Conservation (phyloP, 2,797 vertebrate species). For the Loris lydekkerianus region DNA sequence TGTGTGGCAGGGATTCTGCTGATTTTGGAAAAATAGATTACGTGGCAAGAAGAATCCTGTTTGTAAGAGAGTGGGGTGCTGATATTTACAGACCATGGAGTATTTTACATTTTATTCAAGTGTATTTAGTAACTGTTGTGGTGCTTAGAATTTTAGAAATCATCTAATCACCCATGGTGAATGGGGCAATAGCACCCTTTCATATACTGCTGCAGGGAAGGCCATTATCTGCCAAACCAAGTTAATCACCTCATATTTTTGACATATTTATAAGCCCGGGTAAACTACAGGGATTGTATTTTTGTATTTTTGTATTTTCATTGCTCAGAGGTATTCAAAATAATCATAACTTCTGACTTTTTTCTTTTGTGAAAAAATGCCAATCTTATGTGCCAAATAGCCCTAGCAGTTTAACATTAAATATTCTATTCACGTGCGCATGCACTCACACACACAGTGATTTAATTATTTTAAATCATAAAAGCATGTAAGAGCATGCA, state of each 20-base stretch:
- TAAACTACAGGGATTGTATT: constrained; percentile 6
- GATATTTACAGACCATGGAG: neutral
- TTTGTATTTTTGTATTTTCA: constrained; percentile 58
- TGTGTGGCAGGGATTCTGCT: neutral
- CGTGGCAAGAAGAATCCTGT: neutral
- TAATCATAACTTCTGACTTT: constrained; percentile 18
- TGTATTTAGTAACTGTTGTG: constrained; percentile 9
- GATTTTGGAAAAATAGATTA: neutral
- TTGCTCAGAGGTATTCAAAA: neutral
- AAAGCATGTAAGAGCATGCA: neutral
- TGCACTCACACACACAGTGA: neutral
- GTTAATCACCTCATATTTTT: constrained; percentile 21
- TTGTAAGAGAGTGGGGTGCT: neutral
- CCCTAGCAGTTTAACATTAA: neutral
- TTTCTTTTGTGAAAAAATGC: neutral
- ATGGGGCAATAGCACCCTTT: neutral
- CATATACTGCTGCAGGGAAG: neutral
- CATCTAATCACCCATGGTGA: neutral
- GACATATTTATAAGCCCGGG: neutral
- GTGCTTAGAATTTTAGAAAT: neutral
- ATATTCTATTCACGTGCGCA: neutral
- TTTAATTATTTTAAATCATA: neutral
- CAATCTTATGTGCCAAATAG: neutral
- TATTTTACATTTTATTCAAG: neutral
- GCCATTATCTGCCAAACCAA: neutral